Evolutionary conservation across 1,140 invertebrate species (phyloP).

Genomic region (Anoplolepis gracilipes): DNA sequence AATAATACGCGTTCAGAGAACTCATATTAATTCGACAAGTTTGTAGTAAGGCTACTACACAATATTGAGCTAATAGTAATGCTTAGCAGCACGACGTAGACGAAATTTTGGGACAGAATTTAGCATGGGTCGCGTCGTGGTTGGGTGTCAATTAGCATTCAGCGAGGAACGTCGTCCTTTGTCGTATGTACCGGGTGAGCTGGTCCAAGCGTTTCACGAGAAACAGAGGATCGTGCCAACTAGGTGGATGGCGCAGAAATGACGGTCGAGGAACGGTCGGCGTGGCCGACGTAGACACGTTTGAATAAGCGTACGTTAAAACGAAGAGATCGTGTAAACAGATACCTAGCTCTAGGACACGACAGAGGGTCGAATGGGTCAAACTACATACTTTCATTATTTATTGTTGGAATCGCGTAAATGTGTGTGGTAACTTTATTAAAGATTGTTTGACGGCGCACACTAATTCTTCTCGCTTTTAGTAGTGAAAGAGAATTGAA

Average conservation of each 20-base stretch:
- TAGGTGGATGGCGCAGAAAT: conserved; percentile 30
- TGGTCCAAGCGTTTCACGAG: conserved; percentile 33
- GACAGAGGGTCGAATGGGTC: background rate
- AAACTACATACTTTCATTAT: conserved; percentile 36
- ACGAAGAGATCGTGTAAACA: conserved; percentile 34
- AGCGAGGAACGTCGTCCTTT: conserved; percentile 54
- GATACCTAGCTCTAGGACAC: conserved; percentile 5
- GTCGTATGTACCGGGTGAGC: conserved; percentile 44
- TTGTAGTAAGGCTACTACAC: background rate
- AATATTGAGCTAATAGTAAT: conserved; percentile 49
- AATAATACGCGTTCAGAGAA: background rate
- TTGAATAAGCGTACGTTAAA: conserved; percentile 44
- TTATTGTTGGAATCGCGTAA: conserved; percentile 20
- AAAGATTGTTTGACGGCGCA: background rate
- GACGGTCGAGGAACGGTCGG: conserved; percentile 7
- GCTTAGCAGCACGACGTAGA: conserved; percentile 9
- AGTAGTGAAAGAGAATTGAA: background rate
- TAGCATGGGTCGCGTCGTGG: conserved; percentile 24
- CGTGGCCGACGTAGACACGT: conserved; percentile 4
- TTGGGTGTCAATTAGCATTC: conserved; percentile 68
- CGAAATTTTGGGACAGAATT: conserved; percentile 54
- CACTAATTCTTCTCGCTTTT: background rate
- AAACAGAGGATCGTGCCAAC: conserved; percentile 54
- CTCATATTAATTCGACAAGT: conserved; percentile 2
- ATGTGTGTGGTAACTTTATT: conserved; percentile 7